Conservation (phyloP, 1,140 invertebrate genomes). For the Agrypnia vestita region DNA sequence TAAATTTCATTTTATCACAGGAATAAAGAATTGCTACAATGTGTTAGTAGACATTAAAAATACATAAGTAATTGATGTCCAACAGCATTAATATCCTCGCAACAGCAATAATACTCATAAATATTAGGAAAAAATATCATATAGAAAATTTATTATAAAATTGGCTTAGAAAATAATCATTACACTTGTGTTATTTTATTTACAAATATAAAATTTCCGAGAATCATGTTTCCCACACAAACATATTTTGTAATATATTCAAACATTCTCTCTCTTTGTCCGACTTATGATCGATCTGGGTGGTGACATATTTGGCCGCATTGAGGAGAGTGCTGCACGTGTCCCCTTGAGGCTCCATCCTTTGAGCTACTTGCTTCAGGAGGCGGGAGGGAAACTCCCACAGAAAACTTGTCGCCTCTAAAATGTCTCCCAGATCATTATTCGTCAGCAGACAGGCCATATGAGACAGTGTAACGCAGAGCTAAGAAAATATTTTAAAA, state of each 20-base stretch:
- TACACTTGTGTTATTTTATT: too few species aligned
- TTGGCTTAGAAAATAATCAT: too few species aligned
- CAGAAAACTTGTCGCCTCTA: slow-evolving; percentile 68
- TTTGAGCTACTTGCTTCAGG: slow-evolving; percentile 66
- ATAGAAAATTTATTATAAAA: too few species aligned
- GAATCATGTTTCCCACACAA: slow-evolving; percentile 66
- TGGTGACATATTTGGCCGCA: slow-evolving; percentile 70
- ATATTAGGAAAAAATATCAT: too few species aligned
- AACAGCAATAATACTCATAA: too few species aligned
- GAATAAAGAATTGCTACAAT: too few species aligned
- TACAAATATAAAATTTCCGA: too few species aligned
- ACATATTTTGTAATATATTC: slow-evolving; percentile 69
- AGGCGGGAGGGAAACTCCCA: slow-evolving; percentile 67
- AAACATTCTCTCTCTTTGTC: slow-evolving; percentile 67
- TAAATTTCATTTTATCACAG: too few species aligned
- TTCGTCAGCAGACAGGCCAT: slow-evolving; percentile 66
- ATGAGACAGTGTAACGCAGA: slow-evolving; percentile 69
- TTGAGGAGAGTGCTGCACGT: slow-evolving; percentile 68
- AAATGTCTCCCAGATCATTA: slow-evolving; percentile 67
- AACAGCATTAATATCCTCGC: too few species aligned
- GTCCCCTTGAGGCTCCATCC: slow-evolving; percentile 67
- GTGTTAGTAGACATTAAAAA: too few species aligned
- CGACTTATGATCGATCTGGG: slow-evolving; percentile 64
- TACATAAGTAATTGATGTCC: too few species aligned
- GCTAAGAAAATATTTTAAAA: slow-evolving; percentile 64